Percentiles rank a stretch among this genome's conserved stretches.
Conservation (phyloP, 2,888 invertebrate genomes). For the Noctua fimbriata region DNA sequence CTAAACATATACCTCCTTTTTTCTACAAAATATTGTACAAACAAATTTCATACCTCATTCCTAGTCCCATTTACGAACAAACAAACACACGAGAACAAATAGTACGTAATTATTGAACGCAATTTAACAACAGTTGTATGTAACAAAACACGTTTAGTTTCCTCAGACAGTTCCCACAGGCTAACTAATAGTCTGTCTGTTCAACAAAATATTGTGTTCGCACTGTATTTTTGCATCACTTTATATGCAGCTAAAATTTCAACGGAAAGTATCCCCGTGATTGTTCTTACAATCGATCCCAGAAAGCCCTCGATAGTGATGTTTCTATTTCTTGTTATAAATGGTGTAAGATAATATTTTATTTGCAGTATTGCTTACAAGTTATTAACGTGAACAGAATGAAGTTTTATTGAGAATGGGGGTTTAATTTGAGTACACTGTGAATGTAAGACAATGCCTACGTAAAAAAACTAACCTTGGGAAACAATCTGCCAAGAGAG, state of each 20-base stretch:
- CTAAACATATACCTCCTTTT: not conserved
- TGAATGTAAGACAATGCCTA: not conserved
- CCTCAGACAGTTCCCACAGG: constrained; percentile 88
- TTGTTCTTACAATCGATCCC: constrained; percentile 36
- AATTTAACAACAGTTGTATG: constrained; percentile 84
- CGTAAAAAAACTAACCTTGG: not conserved
- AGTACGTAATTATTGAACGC: constrained; percentile 74
- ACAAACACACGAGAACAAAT: constrained; percentile 67
- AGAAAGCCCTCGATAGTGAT: constrained; percentile 49
- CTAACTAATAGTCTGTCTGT: constrained; percentile 88
- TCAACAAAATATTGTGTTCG: constrained; percentile 85
- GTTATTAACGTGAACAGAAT: not conserved
- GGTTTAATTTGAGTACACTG: not conserved
- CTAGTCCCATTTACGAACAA: constrained; percentile 21
- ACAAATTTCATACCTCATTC: not conserved
- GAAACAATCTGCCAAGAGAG: not conserved
- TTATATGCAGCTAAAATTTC: constrained; percentile 75
- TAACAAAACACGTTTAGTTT: constrained; percentile 89
- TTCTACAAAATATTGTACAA: not conserved
- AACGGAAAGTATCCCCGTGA: constrained; percentile 45
- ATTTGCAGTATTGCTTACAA: constrained; percentile 19
- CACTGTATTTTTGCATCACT: constrained; percentile 81
- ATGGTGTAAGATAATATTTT: constrained; percentile 44
- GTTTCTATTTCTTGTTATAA: constrained; percentile 57
- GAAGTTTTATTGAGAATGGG: constrained; percentile 25